Evolutionary conservation across 2,888 invertebrate genomes (phyloP), one percentile per base, ranked within the genome.

Genomic region (Loripinus fragilis): DNA sequence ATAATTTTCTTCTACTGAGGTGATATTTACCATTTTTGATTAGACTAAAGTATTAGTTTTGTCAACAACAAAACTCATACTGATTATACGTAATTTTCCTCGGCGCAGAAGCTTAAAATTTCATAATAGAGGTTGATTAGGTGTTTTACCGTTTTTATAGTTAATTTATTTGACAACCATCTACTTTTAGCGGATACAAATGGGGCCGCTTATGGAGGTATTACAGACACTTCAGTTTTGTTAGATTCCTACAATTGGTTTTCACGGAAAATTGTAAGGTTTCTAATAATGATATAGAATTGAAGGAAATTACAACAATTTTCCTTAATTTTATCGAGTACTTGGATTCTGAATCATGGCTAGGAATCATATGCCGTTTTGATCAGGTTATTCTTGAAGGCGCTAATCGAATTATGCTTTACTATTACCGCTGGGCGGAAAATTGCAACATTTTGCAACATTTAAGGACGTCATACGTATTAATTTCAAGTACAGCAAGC

Each of bases 111-210:
- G 86, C 88, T 86, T 88, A 82, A 89, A 89, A 87, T 88, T 89
- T 89, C 88, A 88, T 89, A 90, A 90, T 89, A 86, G 86, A 60
- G 50, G 76, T 76, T 89, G 90, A 89, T 90, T 88, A 89, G 87
- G 83, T 78, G 84, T 80, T 86, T 84, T 85, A 82, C 81, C 80
- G 76, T 85, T 85, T 52, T 82, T 82, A 85, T 82, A 81, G 86
- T 88, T 89, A 88, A 89, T 90, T 90, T 89, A 88, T 89, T 85
- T 89, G 88, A 90, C 90, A 88, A 85, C 85, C 83, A 78, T 70
- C 74, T 72, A 76, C 80, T 83, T 85, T 85, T 80, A 76, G 81
- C 78, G 76, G 78, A 82, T 81, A 86, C 81, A 83, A 85, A 87
- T 84, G 79, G 85, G 83, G 70, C 74, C 68, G 75, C 74, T 78